Evolutionary conservation across 2,113 vertebrate species (phyloP).

Genomic region (Hyla sarda): DNA sequence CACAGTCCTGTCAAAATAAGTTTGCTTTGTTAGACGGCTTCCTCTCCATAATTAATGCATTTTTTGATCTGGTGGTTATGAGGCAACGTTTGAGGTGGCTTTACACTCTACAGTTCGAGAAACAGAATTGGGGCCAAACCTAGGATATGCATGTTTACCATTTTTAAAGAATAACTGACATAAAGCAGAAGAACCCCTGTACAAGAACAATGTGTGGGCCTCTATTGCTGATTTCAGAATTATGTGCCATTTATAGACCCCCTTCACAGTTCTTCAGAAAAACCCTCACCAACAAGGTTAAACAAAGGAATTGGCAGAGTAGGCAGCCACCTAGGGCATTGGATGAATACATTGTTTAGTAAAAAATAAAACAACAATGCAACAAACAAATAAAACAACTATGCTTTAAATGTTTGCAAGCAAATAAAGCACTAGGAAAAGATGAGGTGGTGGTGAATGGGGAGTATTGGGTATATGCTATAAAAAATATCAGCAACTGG

Average conservation of each 20-base stretch:
- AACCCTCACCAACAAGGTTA: not conserved
- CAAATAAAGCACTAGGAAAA: not conserved
- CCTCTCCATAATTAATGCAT: conserved; percentile 49
- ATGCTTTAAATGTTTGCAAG: too few relatives aligned
- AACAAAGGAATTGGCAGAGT: too few relatives aligned
- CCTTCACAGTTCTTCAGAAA: not conserved
- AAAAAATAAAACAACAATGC: too few relatives aligned
- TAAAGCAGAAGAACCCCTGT: not conserved
- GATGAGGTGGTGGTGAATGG: too few relatives aligned
- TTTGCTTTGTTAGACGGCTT: conserved; percentile 41
- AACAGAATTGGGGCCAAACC: conserved; percentile 2
- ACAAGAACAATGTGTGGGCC: not conserved
- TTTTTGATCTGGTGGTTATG: conserved; percentile 44
- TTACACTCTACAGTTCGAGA: not conserved
- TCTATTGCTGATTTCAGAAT: not conserved
- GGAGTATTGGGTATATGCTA: too few relatives aligned
- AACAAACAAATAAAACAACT: too few relatives aligned
- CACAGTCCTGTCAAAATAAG: conserved; percentile 84
- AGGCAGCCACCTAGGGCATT: too few relatives aligned
- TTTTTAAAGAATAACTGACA: not conserved
- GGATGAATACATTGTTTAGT: too few relatives aligned
- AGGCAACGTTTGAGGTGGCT: not conserved
- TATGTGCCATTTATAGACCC: not conserved
- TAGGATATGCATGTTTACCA: not conserved
- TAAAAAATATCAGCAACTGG: too few relatives aligned